These are phyloP conservation scores for Scleropages formosus DNA, from an alignment of 2,797 vertebrate species.

Conservation along the genomic window DNA sequence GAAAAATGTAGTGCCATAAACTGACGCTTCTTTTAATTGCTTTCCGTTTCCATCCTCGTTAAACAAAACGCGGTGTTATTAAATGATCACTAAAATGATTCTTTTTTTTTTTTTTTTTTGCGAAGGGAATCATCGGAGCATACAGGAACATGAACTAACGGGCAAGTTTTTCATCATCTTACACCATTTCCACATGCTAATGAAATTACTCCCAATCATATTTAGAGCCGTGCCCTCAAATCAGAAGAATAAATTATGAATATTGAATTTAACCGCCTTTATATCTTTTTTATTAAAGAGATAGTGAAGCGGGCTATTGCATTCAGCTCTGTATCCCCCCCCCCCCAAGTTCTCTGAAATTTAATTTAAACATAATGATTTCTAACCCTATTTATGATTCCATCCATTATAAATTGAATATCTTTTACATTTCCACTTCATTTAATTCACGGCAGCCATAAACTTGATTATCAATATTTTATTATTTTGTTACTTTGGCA, in stretches of 20 bases:
- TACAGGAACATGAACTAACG: not conserved
- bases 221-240: not conserved
- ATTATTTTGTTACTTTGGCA: not conserved
- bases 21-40: not conserved
- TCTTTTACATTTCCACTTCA: constrained; percentile 6
- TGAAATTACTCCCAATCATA: constrained; percentile 16
- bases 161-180: constrained; percentile 10
- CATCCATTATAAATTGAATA: constrained; percentile 20
- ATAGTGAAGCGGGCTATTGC: not conserved
- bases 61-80: not conserved
- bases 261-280: constrained; percentile 24
- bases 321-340: not conserved
- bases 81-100: not conserved
- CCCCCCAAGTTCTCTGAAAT: constrained; percentile 11
- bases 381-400: constrained; percentile 5
- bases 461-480: not conserved
- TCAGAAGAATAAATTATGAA: constrained; percentile 16
- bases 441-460: constrained; percentile 14
- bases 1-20: not conserved
- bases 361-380: constrained; percentile 12
- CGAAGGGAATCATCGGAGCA: constrained; percentile 7
- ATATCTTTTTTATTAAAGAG: constrained; percentile 16
- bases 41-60: not conserved
- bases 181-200: constrained; percentile 16
- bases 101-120: constrained; percentile 6